A percentile compares a stretch with the other conserved stretches of the same genome.
These are phyloP conservation scores for Synanthedon vespiformis DNA, from an alignment of 2,888 invertebrate species.

Conservation along the genomic window DNA sequence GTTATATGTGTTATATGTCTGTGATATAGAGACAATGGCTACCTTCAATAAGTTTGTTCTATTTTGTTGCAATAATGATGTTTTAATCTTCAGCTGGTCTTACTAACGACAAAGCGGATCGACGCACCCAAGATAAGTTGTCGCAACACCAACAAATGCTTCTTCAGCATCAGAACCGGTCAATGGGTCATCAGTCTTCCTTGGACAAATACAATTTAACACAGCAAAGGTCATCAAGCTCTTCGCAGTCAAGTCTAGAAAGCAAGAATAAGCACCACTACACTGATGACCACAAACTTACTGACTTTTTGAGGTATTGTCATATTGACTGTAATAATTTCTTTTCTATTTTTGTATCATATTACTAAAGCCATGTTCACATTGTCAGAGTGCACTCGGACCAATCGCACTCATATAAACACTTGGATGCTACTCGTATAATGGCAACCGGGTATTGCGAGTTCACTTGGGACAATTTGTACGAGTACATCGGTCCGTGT, in stretches of 20 bases:
- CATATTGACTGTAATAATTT: neutral
- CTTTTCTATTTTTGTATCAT: no score
- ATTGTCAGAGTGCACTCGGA: no score
- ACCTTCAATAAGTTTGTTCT: neutral
- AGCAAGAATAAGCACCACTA: constrained; percentile 60
- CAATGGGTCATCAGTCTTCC: constrained; percentile 67
- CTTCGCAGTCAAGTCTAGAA: constrained; percentile 39
- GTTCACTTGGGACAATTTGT: no score
- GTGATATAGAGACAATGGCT: neutral
- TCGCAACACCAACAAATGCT: constrained; percentile 76
- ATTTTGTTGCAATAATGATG: neutral
- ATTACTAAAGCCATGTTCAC: no score
- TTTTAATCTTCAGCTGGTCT: constrained; percentile 39
- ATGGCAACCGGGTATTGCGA: no score
- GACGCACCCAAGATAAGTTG: constrained; percentile 57
- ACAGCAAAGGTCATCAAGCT: constrained; percentile 57
- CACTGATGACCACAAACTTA: constrained; percentile 75
- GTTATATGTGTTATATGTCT: no score
- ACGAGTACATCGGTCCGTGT: no score
- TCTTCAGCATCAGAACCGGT: constrained; percentile 75
- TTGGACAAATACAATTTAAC: constrained; percentile 73
- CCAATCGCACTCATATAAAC: no score
- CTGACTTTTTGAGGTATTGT: constrained; percentile 74
- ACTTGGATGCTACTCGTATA: no score
- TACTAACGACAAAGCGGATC: constrained; percentile 49